Evolutionary conservation across 2,888 invertebrate species (phyloP).

Genomic region (Drosophila maculinotata): DNA sequence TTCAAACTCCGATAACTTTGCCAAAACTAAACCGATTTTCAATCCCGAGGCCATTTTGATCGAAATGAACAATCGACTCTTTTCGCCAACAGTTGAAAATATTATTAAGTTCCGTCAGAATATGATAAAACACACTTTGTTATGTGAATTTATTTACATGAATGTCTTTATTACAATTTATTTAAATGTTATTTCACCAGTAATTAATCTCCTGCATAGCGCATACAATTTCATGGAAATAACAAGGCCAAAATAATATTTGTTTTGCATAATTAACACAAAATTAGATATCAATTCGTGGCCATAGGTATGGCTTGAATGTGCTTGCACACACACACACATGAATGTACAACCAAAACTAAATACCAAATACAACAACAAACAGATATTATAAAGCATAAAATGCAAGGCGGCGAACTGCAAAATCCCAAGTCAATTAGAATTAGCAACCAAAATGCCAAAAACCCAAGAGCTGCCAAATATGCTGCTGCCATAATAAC

Average conservation of each 20-base stretch:
- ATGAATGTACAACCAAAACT: constrained; percentile 4
- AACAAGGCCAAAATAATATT: constrained; percentile 1
- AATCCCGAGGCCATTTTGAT: too few species aligned
- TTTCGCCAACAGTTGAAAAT: too few species aligned
- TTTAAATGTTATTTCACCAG: not conserved
- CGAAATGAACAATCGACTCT: too few species aligned
- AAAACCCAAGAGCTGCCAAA: constrained; percentile 59
- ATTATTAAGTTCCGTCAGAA: too few species aligned
- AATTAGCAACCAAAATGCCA: constrained; percentile 57
- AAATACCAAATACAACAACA: constrained; percentile 14
- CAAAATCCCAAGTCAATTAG: constrained; percentile 72
- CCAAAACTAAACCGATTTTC: too few species aligned
- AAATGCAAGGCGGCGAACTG: constrained; percentile 57
- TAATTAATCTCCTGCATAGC: not conserved
- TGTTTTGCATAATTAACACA: constrained; percentile 1
- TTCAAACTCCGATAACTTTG: too few species aligned
- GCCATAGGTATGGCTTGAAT: constrained; percentile 1
- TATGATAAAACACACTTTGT: too few species aligned
- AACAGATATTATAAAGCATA: constrained; percentile 36
- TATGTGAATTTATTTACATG: not conserved
- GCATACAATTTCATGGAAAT: not conserved
- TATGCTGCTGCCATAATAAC: constrained; percentile 77
- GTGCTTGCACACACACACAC: not conserved
- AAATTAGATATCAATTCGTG: constrained; percentile 12
- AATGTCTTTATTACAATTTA: not conserved